A percentile compares a stretch with the other conserved stretches of the same genome.
phyloP scores from a whole-genome alignment of 2,113 vertebrate genomes.

The Salvator merianae region DNA sequence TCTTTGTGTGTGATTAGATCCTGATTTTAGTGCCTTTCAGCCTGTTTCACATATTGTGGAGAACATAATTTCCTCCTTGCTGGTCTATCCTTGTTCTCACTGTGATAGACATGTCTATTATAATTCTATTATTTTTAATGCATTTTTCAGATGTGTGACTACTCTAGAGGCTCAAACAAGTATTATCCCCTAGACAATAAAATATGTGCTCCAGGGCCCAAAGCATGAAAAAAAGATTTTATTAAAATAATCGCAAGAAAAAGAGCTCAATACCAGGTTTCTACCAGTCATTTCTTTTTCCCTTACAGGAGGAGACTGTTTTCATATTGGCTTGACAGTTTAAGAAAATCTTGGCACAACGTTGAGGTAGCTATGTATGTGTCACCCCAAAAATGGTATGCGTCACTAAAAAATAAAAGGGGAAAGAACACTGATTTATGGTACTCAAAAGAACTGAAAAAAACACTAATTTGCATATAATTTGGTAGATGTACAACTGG shows the following conservation, averaged over 20 bases:
- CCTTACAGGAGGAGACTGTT: background rate
- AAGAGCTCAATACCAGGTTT: background rate
- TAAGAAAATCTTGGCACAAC: background rate
- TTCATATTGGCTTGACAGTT: background rate
- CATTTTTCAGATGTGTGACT: background rate
- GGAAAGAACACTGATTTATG: no score
- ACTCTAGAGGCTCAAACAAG: background rate
- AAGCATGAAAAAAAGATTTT: background rate
- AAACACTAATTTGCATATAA: no score
- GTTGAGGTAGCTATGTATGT: no score
- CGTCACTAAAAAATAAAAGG: no score
- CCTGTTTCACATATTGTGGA: background rate
- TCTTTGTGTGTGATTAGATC: background rate
- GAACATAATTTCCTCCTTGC: background rate
- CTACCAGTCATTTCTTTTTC: background rate
- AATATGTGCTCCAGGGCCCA: background rate
- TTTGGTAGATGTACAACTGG: no score
- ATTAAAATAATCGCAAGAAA: background rate
- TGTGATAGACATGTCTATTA: background rate
- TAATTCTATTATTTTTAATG: background rate
- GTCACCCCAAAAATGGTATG: no score
- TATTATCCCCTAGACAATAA: background rate
- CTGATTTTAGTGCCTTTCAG: background rate
- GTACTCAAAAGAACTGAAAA: no score
- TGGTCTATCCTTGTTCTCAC: background rate